Evolutionary conservation across 2,113 vertebrate species (phyloP), one percentile per base, ranked within the genome.

Genomic region (Clupea harengus): DNA sequence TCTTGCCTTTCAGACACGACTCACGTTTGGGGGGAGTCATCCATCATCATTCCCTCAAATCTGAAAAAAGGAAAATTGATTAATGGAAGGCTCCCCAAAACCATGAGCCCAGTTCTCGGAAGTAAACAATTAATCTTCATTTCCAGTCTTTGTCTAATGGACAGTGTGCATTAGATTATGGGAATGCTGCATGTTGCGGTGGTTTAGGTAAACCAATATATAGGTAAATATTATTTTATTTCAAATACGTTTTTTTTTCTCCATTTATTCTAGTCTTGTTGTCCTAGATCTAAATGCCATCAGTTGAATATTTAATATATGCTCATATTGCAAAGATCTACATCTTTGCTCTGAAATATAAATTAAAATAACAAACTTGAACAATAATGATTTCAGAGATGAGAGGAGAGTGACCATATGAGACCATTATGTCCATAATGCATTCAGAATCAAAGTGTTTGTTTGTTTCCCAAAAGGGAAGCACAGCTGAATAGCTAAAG

Each of bases 1-100:
- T 78, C 72, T 6, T 78, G 28, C 28, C 32, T 44, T 10, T 78
- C 32, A 60, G 54, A 22, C 54, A 60, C 18, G 18, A 22, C 32
- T 78, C 13, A 78, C 72, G 15, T 78, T 78, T 78, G 72, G 32
- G 28, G 25, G 4, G 22, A 64, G 3, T 78, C 9, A 78, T 78
- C 45, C 22, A n/a, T 64, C 9, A 57, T 13, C 52, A 25, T 45
- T 84, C 72, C 87, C 88, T 85, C 84, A 13, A 60, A 22, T 88
- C 89, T 91, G 87, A 64, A 60, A 88, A 92, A 92, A 92, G 85
- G 85, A 85, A 91, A 92, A 92, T 84, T 84, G 92, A 93, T 92
- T 92, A 92, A 93, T 93, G 91, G 92, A 93, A 92, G 93, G 89
- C 89, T 91, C 89, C 92, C 91, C 92, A 90, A 90, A 92, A 94